Conservation (phyloP, 2,113 vertebrate species). For the Barbus barbus region DNA sequence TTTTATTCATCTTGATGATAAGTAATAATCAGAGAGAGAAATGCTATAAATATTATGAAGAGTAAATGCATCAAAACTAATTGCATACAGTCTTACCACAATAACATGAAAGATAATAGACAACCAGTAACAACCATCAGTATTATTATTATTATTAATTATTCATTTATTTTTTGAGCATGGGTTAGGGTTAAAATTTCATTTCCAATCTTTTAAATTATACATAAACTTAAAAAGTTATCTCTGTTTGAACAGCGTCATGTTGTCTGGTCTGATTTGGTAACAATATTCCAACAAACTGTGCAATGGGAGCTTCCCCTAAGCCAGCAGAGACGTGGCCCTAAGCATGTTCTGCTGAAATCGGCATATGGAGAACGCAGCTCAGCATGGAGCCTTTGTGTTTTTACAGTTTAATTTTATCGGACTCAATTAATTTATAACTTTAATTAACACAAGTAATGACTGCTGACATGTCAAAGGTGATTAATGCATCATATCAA, state of each 20-base stretch:
- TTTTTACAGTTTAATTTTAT: background rate
- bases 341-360: background rate
- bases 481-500: background rate
- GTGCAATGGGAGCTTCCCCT: background rate
- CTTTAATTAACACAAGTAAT: too few relatives aligned
- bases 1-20: background rate
- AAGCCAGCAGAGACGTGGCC: background rate
- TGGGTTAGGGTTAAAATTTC: background rate
- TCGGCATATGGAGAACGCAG: background rate
- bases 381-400: background rate
- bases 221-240: background rate
- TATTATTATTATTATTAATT: too few relatives aligned
- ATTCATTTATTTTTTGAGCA: background rate
- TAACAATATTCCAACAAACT: background rate
- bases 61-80: too few relatives aligned
- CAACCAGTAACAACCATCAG: too few relatives aligned
- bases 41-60: too few relatives aligned
- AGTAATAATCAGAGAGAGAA: background rate
- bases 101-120: too few relatives aligned
- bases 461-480: background rate
- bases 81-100: too few relatives aligned
- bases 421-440: background rate
- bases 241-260: background rate
- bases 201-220: background rate
- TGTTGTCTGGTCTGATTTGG: background rate